A percentile compares a stretch with the other conserved stretches of the same genome.
phyloP scores from a whole-genome alignment of 2,797 vertebrate species.

The Eurystomus glaucurus region DNA sequence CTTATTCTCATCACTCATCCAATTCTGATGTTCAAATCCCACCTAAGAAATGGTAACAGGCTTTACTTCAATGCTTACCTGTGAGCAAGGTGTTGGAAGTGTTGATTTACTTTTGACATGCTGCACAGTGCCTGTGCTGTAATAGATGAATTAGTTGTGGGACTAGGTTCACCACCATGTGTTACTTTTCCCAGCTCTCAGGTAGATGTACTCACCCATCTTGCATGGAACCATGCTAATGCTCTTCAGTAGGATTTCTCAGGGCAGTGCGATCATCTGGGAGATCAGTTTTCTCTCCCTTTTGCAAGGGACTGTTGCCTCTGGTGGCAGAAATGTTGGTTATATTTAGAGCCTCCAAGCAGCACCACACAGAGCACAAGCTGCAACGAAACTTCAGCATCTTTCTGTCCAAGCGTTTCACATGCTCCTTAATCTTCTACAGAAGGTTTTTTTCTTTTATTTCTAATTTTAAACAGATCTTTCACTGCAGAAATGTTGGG shows the following conservation, averaged over 20 bases:
- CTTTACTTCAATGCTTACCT: slow-evolving; percentile 40
- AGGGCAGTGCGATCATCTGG: background rate
- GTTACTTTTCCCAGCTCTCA: background rate
- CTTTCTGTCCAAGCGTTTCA: slow-evolving; percentile 40
- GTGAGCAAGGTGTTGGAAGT: background rate
- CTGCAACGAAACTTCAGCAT: slow-evolving; percentile 34
- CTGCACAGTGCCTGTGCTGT: background rate
- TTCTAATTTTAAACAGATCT: slow-evolving; percentile 48
- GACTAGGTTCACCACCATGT: background rate
- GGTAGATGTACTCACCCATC: background rate
- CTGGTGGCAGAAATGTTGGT: slow-evolving; percentile 39
- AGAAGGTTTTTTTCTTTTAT: background rate
- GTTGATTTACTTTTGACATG: background rate
- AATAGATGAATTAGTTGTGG: background rate
- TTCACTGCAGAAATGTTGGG: slow-evolving; percentile 13
- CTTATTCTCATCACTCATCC: background rate
- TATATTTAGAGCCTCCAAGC: slow-evolving; percentile 49
- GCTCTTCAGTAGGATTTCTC: slow-evolving; percentile 4
- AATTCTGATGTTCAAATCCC: slow-evolving; percentile 12
- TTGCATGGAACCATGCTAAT: background rate
- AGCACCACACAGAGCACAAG: background rate
- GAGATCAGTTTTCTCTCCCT: background rate
- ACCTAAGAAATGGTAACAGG: slow-evolving; percentile 10
- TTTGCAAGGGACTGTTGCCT: slow-evolving; percentile 42
- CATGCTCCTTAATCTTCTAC: slow-evolving; percentile 14